phyloP scores from a whole-genome alignment of 2,797 vertebrate species.

The Podarcis lilfordi region DNA sequence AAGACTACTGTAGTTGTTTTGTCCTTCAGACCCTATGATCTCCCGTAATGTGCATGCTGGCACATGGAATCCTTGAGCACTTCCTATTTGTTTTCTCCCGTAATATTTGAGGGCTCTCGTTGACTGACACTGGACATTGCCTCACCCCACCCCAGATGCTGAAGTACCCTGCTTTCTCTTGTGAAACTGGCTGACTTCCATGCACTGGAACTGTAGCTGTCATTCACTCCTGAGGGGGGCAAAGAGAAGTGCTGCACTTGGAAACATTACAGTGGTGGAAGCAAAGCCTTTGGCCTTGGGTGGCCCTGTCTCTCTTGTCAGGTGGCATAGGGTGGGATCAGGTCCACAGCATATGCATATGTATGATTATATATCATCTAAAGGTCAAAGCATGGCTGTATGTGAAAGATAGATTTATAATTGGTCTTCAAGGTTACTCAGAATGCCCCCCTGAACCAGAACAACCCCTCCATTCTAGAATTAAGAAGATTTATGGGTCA shows the following conservation, averaged over 20 bases:
- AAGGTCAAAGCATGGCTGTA: too few relatives aligned
- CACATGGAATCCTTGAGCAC: neutral
- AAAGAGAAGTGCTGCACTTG: neutral
- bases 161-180: neutral
- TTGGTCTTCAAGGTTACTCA: neutral
- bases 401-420: neutral
- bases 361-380: too few relatives aligned
- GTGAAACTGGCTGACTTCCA: neutral
- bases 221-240: neutral
- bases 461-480: neutral
- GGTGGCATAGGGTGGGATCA: neutral
- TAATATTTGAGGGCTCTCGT: neutral
- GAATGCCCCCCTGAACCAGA: neutral
- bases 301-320: neutral
- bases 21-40: neutral
- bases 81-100: neutral
- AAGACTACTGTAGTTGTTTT: neutral
- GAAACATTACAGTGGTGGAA: neutral
- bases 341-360: neutral
- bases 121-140: neutral
- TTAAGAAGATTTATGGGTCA: neutral
- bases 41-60: neutral
- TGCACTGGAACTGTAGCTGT: neutral
- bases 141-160: neutral
- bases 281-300: neutral